Evolutionary conservation across 2,113 vertebrate genomes (phyloP).

Genomic region (Neofelis nebulosa): DNA sequence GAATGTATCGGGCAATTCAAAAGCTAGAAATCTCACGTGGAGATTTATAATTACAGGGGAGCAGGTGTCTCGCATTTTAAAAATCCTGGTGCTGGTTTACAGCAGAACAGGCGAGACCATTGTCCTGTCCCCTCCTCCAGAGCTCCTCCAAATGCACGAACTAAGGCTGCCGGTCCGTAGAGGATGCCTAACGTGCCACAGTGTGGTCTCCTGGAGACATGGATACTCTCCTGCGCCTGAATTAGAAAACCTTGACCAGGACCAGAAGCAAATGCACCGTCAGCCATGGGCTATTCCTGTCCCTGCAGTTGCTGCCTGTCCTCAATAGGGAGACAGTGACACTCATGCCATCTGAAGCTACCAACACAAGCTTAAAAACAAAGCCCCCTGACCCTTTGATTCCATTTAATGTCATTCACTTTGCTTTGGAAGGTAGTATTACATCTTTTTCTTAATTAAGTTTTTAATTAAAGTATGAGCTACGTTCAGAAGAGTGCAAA

Average conservation of each 20-base stretch:
- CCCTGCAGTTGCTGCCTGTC: conserved; percentile 75
- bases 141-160: background rate
- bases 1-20: background rate
- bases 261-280: conserved; percentile 78
- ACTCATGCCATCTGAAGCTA: background rate
- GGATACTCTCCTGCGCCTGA: conserved; percentile 73
- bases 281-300: conserved; percentile 80
- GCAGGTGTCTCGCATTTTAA: background rate
- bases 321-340: conserved; percentile 35
- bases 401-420: background rate
- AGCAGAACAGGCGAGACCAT: fast-evolving
- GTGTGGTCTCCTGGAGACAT: conserved; percentile 63
- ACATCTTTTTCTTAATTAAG: background rate
- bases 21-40: background rate
- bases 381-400: background rate
- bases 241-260: conserved; percentile 85
- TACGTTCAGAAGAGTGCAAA: background rate
- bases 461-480: background rate
- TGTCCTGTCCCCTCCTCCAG: background rate
- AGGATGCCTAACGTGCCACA: conserved; percentile 60
- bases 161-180: fast-evolving
- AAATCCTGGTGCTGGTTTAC: background rate
- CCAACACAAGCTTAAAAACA: background rate
- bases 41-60: background rate
- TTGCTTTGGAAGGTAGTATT: background rate